These are phyloP conservation scores for Fabriciana adippe DNA, from an alignment of 2,888 invertebrate species.

Conservation along the genomic window DNA sequence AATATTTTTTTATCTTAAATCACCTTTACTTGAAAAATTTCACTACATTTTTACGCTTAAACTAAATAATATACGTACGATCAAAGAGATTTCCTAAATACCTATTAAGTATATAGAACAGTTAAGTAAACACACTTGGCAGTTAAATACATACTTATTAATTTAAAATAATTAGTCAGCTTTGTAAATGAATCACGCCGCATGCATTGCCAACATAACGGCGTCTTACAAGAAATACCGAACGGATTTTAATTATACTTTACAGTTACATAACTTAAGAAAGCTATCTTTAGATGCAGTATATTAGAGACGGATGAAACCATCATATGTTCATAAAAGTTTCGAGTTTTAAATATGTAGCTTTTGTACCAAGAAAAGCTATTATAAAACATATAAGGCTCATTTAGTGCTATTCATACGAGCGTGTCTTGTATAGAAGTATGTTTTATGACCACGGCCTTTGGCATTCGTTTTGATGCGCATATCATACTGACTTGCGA, in stretches of 20 bases:
- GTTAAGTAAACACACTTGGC: not conserved
- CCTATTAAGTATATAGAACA: no score
- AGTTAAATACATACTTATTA: not conserved
- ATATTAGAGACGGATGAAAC: constrained; percentile 11
- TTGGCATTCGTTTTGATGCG: constrained; percentile 13
- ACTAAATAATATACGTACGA: no score
- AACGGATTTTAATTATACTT: constrained; percentile 33
- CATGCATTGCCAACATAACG: constrained; percentile 25
- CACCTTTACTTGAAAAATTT: no score
- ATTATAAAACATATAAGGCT: constrained; percentile 11
- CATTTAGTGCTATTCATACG: constrained; percentile 21
- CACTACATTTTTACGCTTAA: no score
- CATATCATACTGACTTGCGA: constrained; percentile 24
- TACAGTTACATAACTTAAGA: constrained; percentile 30
- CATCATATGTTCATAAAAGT: constrained; percentile 12
- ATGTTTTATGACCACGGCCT: constrained; percentile 4
- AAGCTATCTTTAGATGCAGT: constrained; percentile 4
- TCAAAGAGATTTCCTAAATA: no score
- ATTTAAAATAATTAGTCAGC: constrained; percentile 10
- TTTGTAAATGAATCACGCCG: constrained; percentile 15
- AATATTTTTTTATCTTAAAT: no score
- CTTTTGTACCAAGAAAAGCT: constrained; percentile 2
- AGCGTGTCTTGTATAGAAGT: constrained; percentile 12
- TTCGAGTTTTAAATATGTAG: constrained; percentile 7
- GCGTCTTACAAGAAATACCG: constrained; percentile 27